Base-by-base conservation (phyloP, 2,888 invertebrate species). In the Patella pellucida region DNA sequence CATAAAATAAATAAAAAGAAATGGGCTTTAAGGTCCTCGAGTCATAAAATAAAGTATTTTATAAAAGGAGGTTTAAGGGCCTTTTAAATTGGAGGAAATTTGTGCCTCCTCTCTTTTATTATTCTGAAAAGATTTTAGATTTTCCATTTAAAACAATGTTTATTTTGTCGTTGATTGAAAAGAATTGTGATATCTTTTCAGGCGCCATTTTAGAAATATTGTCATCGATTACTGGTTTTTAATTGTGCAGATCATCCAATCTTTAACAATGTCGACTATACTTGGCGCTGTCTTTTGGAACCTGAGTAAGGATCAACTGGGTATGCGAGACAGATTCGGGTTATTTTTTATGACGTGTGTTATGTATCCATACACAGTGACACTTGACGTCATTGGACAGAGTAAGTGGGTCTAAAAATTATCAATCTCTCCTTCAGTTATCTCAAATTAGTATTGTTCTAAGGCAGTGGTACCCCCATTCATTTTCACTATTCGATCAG, bases 331-430 rank as follows among this genome's bases (percentile, higher is more conserved):
- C 75, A 84, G 86, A 77, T 87, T 87, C 69, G 87, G 87, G 7
- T 76, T 88, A 74, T 82, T 86, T 81, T 88, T 86, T 77, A 85
- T 88, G 67, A 76, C 86, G 11, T 84, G 83, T 72, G 85, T 85
- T 75, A 83, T 88, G 81, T 88, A 88, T 78, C 87, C 88, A 2
- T 88, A 86, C 77, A 86, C 87, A 82, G 82, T 88, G 62, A 84
- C 87, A n/a, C 78, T 88, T 15, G 87, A 87, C 72, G 84, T 88
- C 74, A 85, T 87, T 51, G 87, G 85, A 15, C 77, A 82, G 62
- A 87, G 88, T 88, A 76, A 81, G 87, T 41, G 4, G 41, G 41
- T 41, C 41, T 41, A 41, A 9, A 41, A 41, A 41, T 9, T 41
- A 41, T 9, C 41, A 41, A 1, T 41, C 7, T 41, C 9, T 41